These are phyloP conservation scores for Xanthorhoe designata DNA, from an alignment of 2,888 invertebrate species.

Conservation along the genomic window DNA sequence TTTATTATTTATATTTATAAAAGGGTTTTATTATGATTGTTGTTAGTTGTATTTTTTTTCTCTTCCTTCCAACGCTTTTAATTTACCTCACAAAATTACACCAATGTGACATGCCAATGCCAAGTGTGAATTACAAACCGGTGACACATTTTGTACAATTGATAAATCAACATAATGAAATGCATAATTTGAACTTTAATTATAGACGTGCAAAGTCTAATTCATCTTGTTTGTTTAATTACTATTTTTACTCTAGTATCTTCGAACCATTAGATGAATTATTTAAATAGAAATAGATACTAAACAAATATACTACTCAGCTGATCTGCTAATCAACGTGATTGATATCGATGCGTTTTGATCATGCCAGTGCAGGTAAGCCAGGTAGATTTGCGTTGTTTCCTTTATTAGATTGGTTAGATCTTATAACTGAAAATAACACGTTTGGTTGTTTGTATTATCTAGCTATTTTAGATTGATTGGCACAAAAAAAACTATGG, in stretches of 20 bases:
- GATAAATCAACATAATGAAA: constrained; percentile 7
- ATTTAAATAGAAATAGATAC: constrained; percentile 35
- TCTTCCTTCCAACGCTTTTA: neutral
- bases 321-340: constrained; percentile 39
- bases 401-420: neutral
- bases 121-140: constrained; percentile 29
- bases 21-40: no score
- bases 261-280: constrained; percentile 13
- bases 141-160: constrained; percentile 30
- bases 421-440: neutral
- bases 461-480: no score
- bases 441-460: neutral
- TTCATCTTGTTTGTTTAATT: neutral
- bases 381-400: constrained; percentile 16
- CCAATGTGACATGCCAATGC: constrained; percentile 20
- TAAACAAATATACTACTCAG: constrained; percentile 16
- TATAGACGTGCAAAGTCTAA: neutral
- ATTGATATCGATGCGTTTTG: constrained; percentile 33
- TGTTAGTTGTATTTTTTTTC: constrained; percentile 2
- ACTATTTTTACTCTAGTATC: constrained; percentile 20
- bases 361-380: constrained; percentile 43
- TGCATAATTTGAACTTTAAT: constrained; percentile 12
- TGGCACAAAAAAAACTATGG: no score
- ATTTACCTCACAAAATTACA: constrained; percentile 16
- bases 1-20: no score